Percentiles rank a stretch among this genome's conserved stretches.
These are phyloP conservation scores for Subanguina moxae DNA, from an alignment of 1,140 invertebrate genomes.

Conservation along the genomic window DNA sequence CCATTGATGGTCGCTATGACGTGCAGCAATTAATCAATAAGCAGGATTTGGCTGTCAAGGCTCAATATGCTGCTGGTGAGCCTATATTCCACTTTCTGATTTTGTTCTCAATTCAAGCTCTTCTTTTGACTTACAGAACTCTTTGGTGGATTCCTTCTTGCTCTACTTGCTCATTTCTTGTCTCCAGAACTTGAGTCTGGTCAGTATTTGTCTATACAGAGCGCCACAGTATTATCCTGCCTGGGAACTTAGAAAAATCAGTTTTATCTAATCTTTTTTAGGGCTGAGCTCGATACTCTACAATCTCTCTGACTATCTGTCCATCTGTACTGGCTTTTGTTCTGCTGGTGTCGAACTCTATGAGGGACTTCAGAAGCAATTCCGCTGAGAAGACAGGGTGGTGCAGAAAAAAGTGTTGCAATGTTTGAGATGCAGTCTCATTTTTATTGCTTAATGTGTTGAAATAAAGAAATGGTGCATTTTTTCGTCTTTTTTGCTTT, in stretches of 20 bases:
- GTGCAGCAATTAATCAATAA: conserved; percentile 21
- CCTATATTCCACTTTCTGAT: background rate
- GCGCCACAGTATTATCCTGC: no score
- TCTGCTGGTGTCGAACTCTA: conserved; percentile 17
- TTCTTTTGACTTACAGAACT: conserved; percentile 14
- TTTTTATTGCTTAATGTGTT: no score
- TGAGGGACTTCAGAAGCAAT: conserved; percentile 10
- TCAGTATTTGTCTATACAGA: no score
- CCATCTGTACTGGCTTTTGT: conserved; percentile 10
- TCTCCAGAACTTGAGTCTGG: conserved; percentile 4
- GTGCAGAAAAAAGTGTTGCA: no score
- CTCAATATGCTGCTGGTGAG: conserved; percentile 24
- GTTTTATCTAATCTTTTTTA: background rate
- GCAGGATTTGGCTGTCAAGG: conserved; percentile 13
- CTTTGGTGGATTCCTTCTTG: conserved; percentile 18
- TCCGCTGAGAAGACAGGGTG: background rate
- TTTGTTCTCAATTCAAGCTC: background rate
- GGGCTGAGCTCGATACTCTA: conserved; percentile 22
- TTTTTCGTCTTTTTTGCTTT: no score
- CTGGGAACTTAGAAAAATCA: no score
- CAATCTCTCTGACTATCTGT: conserved; percentile 20
- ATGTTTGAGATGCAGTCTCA: no score
- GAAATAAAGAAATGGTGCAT: no score
- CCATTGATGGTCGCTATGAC: conserved; percentile 28
- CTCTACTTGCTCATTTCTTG: conserved; percentile 17